Base-by-base conservation (phyloP, 1,140 invertebrate species). In the Plodia interpunctella region DNA sequence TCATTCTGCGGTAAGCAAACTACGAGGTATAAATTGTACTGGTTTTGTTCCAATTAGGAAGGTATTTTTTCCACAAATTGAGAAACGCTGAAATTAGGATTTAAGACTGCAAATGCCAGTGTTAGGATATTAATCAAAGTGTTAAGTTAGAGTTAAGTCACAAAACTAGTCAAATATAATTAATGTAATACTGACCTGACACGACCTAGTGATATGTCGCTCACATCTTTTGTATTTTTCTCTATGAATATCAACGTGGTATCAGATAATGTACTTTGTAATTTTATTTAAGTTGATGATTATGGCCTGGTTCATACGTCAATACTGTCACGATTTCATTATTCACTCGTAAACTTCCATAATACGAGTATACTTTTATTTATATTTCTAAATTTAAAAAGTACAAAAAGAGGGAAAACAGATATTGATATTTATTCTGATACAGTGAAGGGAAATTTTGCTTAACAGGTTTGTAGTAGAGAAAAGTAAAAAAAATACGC, bases 91-190 rank as follows among this genome's bases (percentile, higher is more conserved):
- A 59, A 50, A 62, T 52, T 80, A 82, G 72, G 58, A 76, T 64
- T 72, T 79, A 80, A 83, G 83, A 86, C 81, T 83, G 80, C 80
- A 78, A 69, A 72, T 75, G 83, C 83, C 83, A 88, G 85, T 88
- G 77, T 79, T 84, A 83, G 75, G 65, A 65, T 65, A 66, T 61
- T 65, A 69, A 62, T 62, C 50, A 58, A 63, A 63, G 57, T 59
- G 52, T 49, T 79, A 68, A 74, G 65, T 63, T 74, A 68, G 64
- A 69, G 60, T 67, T 72, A 67, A 71, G 62, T 50, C 72, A 77
- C 72, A 76, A 70, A 78, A 87, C 86, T 88, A 88, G 86, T 88
- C 86, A 88, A 83, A 84, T 74, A 68, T 83, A 32, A 78, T 76
- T 25, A 25, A 3, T 76, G 67, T 76, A 77, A 72, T 71, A 59